Base-by-base conservation (phyloP, 1,140 invertebrate genomes). In the Drosophila ambigua region DNA sequence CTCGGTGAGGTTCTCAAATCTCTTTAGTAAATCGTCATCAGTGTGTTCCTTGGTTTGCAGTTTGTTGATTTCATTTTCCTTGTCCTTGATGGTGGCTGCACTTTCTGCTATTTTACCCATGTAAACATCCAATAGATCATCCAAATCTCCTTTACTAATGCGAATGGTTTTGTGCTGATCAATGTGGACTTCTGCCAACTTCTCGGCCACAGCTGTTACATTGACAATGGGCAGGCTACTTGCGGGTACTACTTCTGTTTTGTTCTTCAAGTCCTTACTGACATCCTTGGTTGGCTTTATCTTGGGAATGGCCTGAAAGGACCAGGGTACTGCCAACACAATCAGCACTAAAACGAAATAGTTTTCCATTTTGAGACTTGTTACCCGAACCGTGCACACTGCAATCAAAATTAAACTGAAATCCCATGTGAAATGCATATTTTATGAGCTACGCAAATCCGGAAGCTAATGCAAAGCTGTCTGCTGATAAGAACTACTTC, bases 111-210 rank as follows among this genome's bases (percentile, higher is more conserved):
- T 64, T 13, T 74, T 84, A 7, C 48, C 60, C 77, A 84, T 81
- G 39, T 87, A 84, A 13, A 84, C 82, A 20, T 67, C 81, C 43
- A 84, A 31, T 0, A 84, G 57, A 62, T 84, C 81, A n/a, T 84
- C 79, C 24, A 84, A 48, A 59, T 84, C 81, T 15, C 68, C 77
- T 20, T 87, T 84, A 16, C 67, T 84, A 2, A 84, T 84, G 11
- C 81, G 58, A 11, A 84, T 81, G 0, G 77, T 84, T 16, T 87
- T 84, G 7, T 73, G 82, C 3, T 72, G 77, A n/a, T 84, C 82
- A 20, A 84, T 84, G 52, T 84, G 82, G n/a, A 84, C 79, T 8
- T 84, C 82, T 0, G 81, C 78, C 15, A 87, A 43, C 20, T 81
- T 84, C 20, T 65, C 68, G 1, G 58, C 52, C 3, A 65, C 24